phyloP scores from a whole-genome alignment of 2,797 vertebrate genomes.

The Hypotaenidia philippensis region DNA sequence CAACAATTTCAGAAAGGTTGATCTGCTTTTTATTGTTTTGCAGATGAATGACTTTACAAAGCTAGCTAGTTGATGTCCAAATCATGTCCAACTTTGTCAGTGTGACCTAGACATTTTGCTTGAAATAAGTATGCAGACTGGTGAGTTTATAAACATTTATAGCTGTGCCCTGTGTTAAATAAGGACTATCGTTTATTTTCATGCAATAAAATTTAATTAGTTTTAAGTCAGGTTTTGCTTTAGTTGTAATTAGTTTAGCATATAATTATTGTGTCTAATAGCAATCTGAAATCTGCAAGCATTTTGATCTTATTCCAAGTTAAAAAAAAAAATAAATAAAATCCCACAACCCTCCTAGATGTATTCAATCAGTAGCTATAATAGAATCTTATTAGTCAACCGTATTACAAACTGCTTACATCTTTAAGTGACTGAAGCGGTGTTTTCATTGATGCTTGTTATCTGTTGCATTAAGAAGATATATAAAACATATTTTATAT shows the following conservation, averaged over 20 bases:
- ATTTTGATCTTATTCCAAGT: constrained; percentile 79
- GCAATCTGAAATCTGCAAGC: constrained; percentile 75
- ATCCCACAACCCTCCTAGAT: background rate
- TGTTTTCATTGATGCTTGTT: constrained; percentile 10
- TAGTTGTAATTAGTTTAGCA: constrained; percentile 82
- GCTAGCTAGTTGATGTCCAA: constrained; percentile 40
- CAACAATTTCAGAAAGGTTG: background rate
- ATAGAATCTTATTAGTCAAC: constrained; percentile 67
- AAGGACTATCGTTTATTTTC: constrained; percentile 74
- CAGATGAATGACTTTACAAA: constrained; percentile 49
- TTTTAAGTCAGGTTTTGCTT: constrained; percentile 79
- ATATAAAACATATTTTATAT: constrained; percentile 1
- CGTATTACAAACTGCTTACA: constrained; percentile 58
- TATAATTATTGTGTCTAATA: constrained; percentile 81
- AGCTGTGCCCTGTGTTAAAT: constrained; percentile 67
- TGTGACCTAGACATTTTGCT: constrained; percentile 62
- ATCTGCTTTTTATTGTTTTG: background rate
- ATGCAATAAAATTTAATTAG: constrained; percentile 81
- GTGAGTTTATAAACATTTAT: constrained; percentile 64
- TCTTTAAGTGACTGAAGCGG: constrained; percentile 14
- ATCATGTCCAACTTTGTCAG: constrained; percentile 58
- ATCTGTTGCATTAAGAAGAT: background rate
- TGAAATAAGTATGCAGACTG: constrained; percentile 60
- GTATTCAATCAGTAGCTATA: constrained; percentile 64
- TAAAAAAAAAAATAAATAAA: constrained; percentile 6